Evolutionary conservation across 30 jellyfish, hydroid and myxozoan genomes (phyloP).

Genomic region (Cassiopea xamachana): DNA sequence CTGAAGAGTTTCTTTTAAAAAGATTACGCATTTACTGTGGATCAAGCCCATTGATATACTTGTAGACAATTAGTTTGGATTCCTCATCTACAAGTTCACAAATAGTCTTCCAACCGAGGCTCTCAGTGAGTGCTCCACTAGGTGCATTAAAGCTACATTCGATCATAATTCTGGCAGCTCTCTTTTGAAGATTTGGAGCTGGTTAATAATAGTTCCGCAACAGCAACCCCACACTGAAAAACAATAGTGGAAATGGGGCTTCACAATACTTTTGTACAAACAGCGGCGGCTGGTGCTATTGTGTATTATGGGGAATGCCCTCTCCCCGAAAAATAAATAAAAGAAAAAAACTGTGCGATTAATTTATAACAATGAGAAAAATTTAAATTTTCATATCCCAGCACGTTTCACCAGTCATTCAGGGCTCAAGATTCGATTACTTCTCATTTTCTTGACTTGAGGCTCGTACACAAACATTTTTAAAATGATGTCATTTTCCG

Average conservation of each 20-base stretch:
- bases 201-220: background rate
- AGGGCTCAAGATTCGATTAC: no score
- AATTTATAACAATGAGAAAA: no score
- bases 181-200: background rate
- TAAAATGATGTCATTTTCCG: no score
- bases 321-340: no score
- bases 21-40: background rate
- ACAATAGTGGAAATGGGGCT: background rate
- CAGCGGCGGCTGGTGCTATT: no score
- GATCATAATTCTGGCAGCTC: conserved; percentile 7
- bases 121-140: background rate
- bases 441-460: no score
- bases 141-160: background rate
- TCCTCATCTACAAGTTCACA: background rate
- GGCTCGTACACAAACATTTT: no score
- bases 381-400: no score
- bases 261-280: no score
- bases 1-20: background rate
- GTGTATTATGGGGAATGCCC: no score
- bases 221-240: background rate
- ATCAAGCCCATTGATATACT: background rate
- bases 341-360: no score
- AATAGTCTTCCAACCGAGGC: background rate
- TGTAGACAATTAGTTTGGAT: background rate
- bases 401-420: no score